Conservation (phyloP, 2,888 invertebrate species). For the Drosophila planitibia region DNA sequence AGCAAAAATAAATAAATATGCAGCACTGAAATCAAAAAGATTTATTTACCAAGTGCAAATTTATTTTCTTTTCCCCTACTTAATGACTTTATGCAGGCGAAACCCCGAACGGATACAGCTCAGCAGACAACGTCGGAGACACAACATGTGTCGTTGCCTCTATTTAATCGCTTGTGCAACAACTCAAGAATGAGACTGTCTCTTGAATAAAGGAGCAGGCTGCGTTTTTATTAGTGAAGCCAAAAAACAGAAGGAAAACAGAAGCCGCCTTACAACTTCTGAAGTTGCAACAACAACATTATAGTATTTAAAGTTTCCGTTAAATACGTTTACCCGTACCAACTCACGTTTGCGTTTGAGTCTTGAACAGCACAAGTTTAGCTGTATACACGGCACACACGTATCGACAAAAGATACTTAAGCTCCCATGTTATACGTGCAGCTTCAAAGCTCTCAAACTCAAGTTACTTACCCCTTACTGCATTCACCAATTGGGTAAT, state of each 20-base stretch:
- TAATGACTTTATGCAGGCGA: conserved; percentile 74
- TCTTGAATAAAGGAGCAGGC: conserved; percentile 68
- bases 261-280: conserved; percentile 12
- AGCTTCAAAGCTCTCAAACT: conserved; percentile 22
- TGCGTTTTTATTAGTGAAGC: conserved; percentile 51
- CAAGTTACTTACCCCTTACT: background rate
- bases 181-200: conserved; percentile 40
- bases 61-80: conserved; percentile 74
- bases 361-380: conserved; percentile 46
- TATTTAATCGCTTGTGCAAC: conserved; percentile 39
- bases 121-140: conserved; percentile 37
- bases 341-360: background rate
- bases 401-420: conserved; percentile 61
- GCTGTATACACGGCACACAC: conserved; percentile 41
- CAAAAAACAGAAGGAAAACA: conserved; percentile 7
- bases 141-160: conserved; percentile 34
- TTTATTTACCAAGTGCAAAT: conserved; percentile 80
- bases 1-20: conserved; percentile 27
- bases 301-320: conserved; percentile 52
- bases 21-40: conserved; percentile 71
- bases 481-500: conserved; percentile 47
- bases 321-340: conserved; percentile 52
- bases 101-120: conserved; percentile 11
- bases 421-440: conserved; percentile 63
- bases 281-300: conserved; percentile 28